phyloP scores from a whole-genome alignment of 1,140 invertebrate species.

The Dryas iulia region DNA sequence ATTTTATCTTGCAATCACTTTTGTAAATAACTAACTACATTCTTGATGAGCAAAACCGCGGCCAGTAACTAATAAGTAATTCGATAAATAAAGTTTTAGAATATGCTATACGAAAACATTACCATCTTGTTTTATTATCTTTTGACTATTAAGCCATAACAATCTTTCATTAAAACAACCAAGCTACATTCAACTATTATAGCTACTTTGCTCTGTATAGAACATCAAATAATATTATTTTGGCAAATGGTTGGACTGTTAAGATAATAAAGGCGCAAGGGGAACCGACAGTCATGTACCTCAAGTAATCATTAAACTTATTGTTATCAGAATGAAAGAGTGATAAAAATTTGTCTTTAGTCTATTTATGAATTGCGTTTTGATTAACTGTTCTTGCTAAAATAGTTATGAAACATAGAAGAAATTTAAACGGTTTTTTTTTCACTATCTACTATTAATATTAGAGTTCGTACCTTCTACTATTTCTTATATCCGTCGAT shows the following conservation, averaged over 20 bases:
- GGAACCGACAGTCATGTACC: slow-evolving; percentile 10
- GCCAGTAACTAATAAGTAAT: no score
- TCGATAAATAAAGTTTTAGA: neutral
- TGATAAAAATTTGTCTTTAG: no score
- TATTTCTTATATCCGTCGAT: no score
- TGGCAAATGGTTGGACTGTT: slow-evolving; percentile 14
- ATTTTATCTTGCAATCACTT: no score
- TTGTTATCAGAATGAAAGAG: neutral
- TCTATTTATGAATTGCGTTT: no score
- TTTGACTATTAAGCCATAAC: neutral
- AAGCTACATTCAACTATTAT: neutral
- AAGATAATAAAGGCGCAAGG: slow-evolving; percentile 17
- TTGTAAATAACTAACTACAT: no score
- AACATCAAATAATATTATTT: slow-evolving; percentile 27
- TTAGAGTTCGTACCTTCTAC: no score
- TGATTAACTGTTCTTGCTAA: no score
- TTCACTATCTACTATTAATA: no score
- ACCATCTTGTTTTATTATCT: neutral
- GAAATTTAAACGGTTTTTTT: no score
- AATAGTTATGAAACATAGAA: no score
- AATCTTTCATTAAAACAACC: neutral
- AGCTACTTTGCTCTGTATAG: neutral
- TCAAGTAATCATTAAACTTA: slow-evolving; percentile 13
- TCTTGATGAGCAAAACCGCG: no score
- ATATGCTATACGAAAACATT: neutral